Evolutionary conservation across 2,113 vertebrate species (phyloP), one percentile per base, ranked within the genome.

Genomic region (Elachura formosa): DNA sequence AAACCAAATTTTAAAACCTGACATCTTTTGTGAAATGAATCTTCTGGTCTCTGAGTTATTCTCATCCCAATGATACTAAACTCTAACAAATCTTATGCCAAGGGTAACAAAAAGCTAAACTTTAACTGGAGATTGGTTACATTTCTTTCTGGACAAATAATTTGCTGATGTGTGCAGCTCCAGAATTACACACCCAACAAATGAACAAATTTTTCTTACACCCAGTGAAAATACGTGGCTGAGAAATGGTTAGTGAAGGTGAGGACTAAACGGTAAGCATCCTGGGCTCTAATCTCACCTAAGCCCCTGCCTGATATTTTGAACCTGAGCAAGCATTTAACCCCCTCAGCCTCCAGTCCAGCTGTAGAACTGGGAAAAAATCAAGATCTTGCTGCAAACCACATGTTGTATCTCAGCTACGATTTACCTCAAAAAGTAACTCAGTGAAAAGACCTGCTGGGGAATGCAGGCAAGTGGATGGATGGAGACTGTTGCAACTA

Each of bases 201-300:
- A 87, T 12, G 45, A 94, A 68, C 67, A 45, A 74, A 76, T 76
- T 95, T 56, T 82, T 45, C 86, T 63, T 67, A 64, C 56, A 93
- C 76, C 51, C 89, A 88, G 63, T 54, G 56, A 91, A 56, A 40
- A 59, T 84, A 64, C 6, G 26, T 34, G 89, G 75, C 49, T 87
- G 62, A 92, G 72, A 82, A 90, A 51, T 24, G 26, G 68, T 71
- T 81, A 83, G 82, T 36, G 43, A 82, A 95, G 74, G 64, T 11
- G 2, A 92, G n/a, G 87, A 58, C 68, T 88, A 67, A 95, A 26
- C 82, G 48, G 12, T 23, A 84, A 92, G 93, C 74, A 95, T 71
- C 93, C 82, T 87, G 66, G 84, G 41, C 48, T 91, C 84, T 95
- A 96, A 96, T 96, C 84, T 90, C 64, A 80, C 26, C 94, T 95